Evolutionary conservation across 2,888 invertebrate species (phyloP).

Genomic region (Galerucella calmariensis): DNA sequence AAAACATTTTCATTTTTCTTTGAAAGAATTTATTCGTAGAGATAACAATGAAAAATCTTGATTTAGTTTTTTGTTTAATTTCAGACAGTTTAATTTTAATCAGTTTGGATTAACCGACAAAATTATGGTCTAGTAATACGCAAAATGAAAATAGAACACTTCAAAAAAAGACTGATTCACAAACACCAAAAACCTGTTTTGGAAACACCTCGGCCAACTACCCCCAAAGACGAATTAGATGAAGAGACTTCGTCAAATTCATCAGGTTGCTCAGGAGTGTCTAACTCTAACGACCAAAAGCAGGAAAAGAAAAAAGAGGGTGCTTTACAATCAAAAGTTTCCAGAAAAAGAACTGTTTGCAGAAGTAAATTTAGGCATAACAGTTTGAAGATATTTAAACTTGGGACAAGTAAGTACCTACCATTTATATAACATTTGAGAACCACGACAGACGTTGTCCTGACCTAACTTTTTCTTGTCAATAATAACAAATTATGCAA

Average conservation of each 20-base stretch:
- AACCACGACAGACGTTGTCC: too few species aligned
- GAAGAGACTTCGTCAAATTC: constrained; percentile 34
- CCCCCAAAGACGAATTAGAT: constrained; percentile 31
- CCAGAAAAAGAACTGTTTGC: constrained; percentile 51
- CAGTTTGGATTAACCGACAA: not conserved
- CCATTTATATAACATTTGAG: not conserved
- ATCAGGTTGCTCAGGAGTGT: constrained; percentile 5
- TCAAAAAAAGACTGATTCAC: constrained; percentile 44
- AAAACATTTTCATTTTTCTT: too few species aligned
- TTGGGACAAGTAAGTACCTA: constrained; percentile 51
- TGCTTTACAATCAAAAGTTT: constrained; percentile 30
- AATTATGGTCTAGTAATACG: constrained; percentile 12
- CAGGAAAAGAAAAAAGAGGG: constrained; percentile 42
- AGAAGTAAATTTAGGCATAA: constrained; percentile 54
- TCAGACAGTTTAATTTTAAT: constrained; percentile 5
- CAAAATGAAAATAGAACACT: constrained; percentile 41
- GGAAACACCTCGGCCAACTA: not conserved
- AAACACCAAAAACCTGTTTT: constrained; percentile 34
- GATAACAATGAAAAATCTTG: not conserved
- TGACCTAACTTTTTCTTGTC: too few species aligned
- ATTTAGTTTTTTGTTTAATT: constrained; percentile 11
- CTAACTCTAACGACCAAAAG: constrained; percentile 20
- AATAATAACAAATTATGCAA: too few species aligned
- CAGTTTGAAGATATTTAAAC: constrained; percentile 51
- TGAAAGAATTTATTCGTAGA: too few species aligned